Evolutionary conservation across 2,888 invertebrate genomes (phyloP).

Genomic region (Argyra leucocephala): DNA sequence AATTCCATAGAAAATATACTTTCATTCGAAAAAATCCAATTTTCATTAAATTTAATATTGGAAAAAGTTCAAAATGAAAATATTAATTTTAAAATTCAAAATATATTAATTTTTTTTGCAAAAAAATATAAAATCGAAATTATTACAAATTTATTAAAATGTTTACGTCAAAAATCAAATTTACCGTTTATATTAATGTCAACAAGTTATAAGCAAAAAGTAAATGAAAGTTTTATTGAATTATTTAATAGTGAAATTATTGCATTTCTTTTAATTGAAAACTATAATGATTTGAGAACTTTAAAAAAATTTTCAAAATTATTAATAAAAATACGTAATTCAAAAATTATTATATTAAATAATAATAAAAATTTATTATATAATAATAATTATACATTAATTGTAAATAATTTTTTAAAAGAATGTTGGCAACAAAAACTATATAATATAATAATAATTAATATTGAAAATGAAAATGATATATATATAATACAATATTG

Average conservation of each 20-base stretch:
- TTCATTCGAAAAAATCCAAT: too few relatives aligned
- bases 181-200: not conserved
- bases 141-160: not conserved
- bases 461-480: too few relatives aligned
- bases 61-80: not conserved
- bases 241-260: not conserved
- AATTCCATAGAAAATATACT: too few relatives aligned
- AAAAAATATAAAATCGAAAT: not conserved
- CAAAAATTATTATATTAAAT: not conserved
- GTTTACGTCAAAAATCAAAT: not conserved
- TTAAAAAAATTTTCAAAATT: not conserved
- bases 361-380: not conserved
- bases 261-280: not conserved
- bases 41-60: not conserved
- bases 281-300: not conserved
- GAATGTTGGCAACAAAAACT: not conserved
- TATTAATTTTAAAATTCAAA: not conserved
- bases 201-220: not conserved
- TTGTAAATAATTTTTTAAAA: not conserved
- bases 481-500: too few relatives aligned
- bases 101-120: not conserved
- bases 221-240: not conserved
- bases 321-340: not conserved
- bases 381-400: not conserved
- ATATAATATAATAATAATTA: too few relatives aligned